Base-by-base conservation (phyloP, 2,888 invertebrate species). In the Lithophane leautieri region DNA sequence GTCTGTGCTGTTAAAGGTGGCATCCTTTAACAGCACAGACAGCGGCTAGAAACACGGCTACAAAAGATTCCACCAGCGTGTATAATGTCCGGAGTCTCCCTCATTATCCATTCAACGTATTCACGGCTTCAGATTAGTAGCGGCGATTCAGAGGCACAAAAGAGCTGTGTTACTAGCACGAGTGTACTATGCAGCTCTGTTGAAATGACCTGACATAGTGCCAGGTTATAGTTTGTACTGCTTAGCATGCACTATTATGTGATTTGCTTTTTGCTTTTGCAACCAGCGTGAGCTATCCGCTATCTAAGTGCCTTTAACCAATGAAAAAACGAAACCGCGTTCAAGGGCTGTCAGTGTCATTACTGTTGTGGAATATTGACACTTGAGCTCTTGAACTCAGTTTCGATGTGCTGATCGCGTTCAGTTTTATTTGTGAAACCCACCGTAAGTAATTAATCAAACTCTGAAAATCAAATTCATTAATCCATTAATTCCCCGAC, bases 51-150 rank as follows among this genome's bases (percentile, higher is more conserved):
- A 71, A 50, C 63, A 62, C 8, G 4, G 0, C 40, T 62, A 47
- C n/a, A 83, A 73, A 73, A 79, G 54, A 63, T n/a, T 56, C 66
- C 75, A 56, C 56, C 70, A 52, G 47, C 70, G 22, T 73, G 62
- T 28, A 74, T 70, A 68, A 83, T 44, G 58, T 6, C 19, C 52
- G 52, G 65, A 70, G 83, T 73, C 69, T 82, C 73, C 56, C 63
- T 81, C 74, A 61, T 81, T 70, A 79, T 63, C 58, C 50, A 81
- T 81, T 83, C 81, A 81, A 42, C 12, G 28, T 79, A 83, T 83
- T 83, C 83, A 83, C 54, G 16, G 14, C 25, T 62, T 58, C 25
- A 50, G 61, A 56, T 69, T 47, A 54, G 70, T 47, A n/a, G 60
- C 44, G n/a, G 61, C 47, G 54, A 61, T 61, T 40, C 79, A 60